phyloP scores from a whole-genome alignment of 2,888 invertebrate species.

The Standfussiana lucernea region DNA sequence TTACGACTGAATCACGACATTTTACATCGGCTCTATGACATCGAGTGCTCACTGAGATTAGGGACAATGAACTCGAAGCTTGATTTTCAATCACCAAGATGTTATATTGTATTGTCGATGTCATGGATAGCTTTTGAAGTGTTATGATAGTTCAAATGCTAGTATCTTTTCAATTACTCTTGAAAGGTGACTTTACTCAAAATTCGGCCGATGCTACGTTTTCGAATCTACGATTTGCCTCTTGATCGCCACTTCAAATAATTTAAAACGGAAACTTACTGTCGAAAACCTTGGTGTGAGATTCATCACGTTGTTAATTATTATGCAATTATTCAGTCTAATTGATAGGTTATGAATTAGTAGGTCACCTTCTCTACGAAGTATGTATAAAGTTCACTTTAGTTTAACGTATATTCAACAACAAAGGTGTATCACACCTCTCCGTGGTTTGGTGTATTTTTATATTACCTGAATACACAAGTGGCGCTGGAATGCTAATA shows the following conservation, averaged over 20 bases:
- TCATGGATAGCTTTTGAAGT: conserved; percentile 45
- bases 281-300: neutral
- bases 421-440: conserved; percentile 55
- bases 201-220: neutral
- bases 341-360: neutral
- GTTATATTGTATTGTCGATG: conserved; percentile 50
- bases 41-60: conserved; percentile 80
- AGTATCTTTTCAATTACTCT: conserved; percentile 19
- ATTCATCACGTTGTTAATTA: neutral
- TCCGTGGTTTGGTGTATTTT: conserved; percentile 61
- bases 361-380: conserved; percentile 7
- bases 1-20: conserved; percentile 84
- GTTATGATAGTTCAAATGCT: conserved; percentile 35
- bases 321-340: neutral
- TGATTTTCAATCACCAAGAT: conserved; percentile 72
- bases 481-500: conserved; percentile 84
- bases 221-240: neutral
- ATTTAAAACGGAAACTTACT: neutral
- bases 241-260: too few species aligned
- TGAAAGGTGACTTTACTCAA: conserved; percentile 2
- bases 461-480: conserved; percentile 71
- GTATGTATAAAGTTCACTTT: conserved; percentile 24
- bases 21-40: conserved; percentile 82
- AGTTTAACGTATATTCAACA: conserved; percentile 26
- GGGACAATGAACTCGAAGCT: conserved; percentile 79